These are phyloP conservation scores for Pachymerium ferrugineum DNA, from an alignment of 2,888 invertebrate genomes.

Conservation along the genomic window DNA sequence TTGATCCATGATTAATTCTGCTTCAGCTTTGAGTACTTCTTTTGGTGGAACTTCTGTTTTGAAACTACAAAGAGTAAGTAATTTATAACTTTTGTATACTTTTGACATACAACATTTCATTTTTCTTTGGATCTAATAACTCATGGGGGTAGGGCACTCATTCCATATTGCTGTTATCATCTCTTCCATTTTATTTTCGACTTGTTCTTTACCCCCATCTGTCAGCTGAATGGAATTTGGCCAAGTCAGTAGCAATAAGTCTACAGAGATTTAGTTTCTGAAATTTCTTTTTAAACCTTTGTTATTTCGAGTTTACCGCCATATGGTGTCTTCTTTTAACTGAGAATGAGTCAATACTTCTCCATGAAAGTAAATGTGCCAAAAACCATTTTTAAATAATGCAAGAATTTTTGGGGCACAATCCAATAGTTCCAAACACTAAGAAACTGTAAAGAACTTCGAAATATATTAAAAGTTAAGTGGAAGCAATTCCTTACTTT, in stretches of 20 bases:
- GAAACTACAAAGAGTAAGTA: neutral
- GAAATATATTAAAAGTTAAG: neutral
- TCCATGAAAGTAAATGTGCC: neutral
- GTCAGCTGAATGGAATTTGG: neutral
- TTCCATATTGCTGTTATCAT: neutral
- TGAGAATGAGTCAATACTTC: neutral
- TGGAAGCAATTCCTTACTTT: neutral
- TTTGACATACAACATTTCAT: neutral
- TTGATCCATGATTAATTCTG: no score
- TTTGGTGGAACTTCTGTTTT: neutral
- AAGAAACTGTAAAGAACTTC: neutral
- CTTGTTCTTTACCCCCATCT: neutral
- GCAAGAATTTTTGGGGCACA: conserved; percentile 3
- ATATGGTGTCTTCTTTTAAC: neutral
- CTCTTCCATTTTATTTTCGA: neutral
- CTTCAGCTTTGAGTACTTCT: neutral
- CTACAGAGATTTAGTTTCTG: neutral
- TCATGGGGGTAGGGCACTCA: neutral
- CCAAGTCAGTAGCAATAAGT: neutral
- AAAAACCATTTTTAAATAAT: neutral
- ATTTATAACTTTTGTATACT: neutral
- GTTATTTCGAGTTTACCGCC: neutral
- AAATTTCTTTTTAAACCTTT: neutral
- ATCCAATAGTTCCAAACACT: neutral
- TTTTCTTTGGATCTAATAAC: neutral